A percentile compares a stretch with the other conserved stretches of the same genome.
These are phyloP conservation scores for Oxyteleia sp. DNA, from an alignment of 2,888 invertebrate genomes.

Conservation along the genomic window DNA sequence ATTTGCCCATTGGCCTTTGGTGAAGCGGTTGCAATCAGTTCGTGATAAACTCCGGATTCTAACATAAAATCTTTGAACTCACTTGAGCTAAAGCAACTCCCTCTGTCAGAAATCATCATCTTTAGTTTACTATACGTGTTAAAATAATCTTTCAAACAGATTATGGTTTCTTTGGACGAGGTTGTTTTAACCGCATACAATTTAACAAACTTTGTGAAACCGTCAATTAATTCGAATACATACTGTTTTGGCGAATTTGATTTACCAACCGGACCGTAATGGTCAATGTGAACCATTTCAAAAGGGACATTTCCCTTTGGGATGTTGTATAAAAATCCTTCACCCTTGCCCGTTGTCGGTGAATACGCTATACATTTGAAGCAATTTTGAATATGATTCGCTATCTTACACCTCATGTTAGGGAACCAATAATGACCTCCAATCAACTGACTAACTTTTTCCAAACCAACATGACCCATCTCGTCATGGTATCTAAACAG, in stretches of 20 bases:
- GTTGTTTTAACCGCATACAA: constrained; percentile 31
- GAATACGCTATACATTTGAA: constrained; percentile 16
- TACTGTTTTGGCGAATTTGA: not conserved
- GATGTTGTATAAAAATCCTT: not conserved
- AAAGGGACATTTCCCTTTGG: constrained; percentile 6
- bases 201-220: constrained; percentile 1
- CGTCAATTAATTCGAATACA: not conserved
- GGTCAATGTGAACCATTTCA: constrained; percentile 12
- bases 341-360: not conserved
- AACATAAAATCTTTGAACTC: constrained; percentile 63
- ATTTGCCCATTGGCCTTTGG: constrained; percentile 14
- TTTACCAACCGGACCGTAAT: constrained; percentile 12
- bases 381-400: too few relatives aligned
- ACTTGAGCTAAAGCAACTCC: constrained; percentile 55
- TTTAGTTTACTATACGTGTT: constrained; percentile 29
- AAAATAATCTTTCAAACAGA: constrained; percentile 32
- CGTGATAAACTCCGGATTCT: not conserved
- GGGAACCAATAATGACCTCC: constrained; percentile 59
- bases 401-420: not conserved
- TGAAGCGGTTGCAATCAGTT: constrained; percentile 4
- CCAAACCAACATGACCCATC: constrained; percentile 67
- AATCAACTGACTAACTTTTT: constrained; percentile 61
- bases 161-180: constrained; percentile 29
- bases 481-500: constrained; percentile 69
- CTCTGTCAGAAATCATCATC: constrained; percentile 54